Evolutionary conservation across 2,888 invertebrate genomes (phyloP).

Genomic region (Synergus japonicus): DNA sequence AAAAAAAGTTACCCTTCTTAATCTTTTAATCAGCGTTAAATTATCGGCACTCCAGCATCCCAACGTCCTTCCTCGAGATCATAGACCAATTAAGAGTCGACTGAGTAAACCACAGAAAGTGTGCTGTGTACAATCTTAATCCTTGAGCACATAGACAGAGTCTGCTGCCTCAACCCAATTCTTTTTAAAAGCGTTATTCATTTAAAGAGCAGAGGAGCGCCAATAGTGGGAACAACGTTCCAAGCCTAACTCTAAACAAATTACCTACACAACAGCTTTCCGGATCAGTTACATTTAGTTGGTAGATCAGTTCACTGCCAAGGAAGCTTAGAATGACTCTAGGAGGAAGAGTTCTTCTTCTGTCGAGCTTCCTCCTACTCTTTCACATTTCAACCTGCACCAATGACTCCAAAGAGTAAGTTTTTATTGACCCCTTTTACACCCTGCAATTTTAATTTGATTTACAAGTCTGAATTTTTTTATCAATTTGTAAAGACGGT

Average conservation of each 20-base stretch:
- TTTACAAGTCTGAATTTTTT: neutral
- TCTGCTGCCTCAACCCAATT: constrained; percentile 59
- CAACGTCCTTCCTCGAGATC: neutral
- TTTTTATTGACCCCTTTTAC: neutral
- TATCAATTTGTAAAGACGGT: neutral
- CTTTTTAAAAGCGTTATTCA: constrained; percentile 50
- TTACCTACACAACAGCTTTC: constrained; percentile 64
- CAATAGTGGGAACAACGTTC: constrained; percentile 70
- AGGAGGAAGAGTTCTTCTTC: constrained; percentile 53
- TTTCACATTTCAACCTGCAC: constrained; percentile 39
- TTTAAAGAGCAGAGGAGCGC: constrained; percentile 49
- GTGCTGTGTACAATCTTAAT: constrained; percentile 58
- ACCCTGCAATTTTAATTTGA: neutral
- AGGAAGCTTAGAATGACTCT: constrained; percentile 66
- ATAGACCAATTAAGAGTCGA: constrained; percentile 6
- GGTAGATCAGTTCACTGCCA: constrained; percentile 65
- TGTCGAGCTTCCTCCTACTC: constrained; percentile 48
- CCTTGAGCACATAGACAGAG: constrained; percentile 57
- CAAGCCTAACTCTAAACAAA: constrained; percentile 67
- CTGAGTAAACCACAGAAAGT: constrained; percentile 22
- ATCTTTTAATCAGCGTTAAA: neutral
- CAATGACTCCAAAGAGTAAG: constrained; percentile 56
- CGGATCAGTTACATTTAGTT: constrained; percentile 67
- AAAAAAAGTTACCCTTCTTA: neutral
- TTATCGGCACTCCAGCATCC: neutral